These are phyloP conservation scores for Epicauta chinensis DNA, from an alignment of 1,140 invertebrate species.

Conservation along the genomic window DNA sequence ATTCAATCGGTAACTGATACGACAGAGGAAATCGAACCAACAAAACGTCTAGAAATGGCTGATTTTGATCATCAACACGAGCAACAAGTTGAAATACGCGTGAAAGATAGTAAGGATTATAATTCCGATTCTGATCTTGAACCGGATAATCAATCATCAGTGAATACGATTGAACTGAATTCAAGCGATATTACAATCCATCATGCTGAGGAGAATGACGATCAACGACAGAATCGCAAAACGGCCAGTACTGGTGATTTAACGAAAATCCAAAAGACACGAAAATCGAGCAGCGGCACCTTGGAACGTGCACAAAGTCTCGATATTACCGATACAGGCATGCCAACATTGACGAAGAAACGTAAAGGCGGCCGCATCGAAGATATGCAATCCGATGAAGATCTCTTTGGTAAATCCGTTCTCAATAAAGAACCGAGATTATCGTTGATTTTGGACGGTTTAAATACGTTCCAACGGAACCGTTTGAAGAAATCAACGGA, in stretches of 20 bases:
- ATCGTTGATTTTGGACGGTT: conserved; percentile 55
- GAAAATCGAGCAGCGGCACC: conserved; percentile 50
- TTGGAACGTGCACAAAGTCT: conserved; percentile 75
- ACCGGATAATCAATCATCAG: conserved; percentile 42
- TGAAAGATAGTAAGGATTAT: conserved; percentile 27
- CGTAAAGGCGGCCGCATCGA: conserved; percentile 51
- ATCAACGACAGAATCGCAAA: conserved; percentile 63
- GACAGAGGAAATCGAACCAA: conserved; percentile 4
- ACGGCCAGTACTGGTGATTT: conserved; percentile 75
- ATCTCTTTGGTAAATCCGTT: conserved; percentile 32
- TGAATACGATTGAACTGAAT: conserved; percentile 62
- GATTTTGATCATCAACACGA: conserved; percentile 5
- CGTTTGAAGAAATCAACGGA: conserved; percentile 66
- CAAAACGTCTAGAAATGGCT: background rate
- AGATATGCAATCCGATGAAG: conserved; percentile 35
- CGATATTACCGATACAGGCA: conserved; percentile 64
- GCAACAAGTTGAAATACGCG: conserved; percentile 3
- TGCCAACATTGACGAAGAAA: conserved; percentile 53
- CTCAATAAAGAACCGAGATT: conserved; percentile 54
- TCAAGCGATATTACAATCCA: conserved; percentile 69
- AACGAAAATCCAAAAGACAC: conserved; percentile 60
- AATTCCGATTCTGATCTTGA: conserved; percentile 48
- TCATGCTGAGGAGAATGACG: conserved; percentile 50
- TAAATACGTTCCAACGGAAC: conserved; percentile 59
- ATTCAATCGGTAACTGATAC: conserved; percentile 13